Evolutionary conservation across 37 sponge, comb jelly and placozoan genomes (phyloP).

Genomic region (Aplysina aerophoba): DNA sequence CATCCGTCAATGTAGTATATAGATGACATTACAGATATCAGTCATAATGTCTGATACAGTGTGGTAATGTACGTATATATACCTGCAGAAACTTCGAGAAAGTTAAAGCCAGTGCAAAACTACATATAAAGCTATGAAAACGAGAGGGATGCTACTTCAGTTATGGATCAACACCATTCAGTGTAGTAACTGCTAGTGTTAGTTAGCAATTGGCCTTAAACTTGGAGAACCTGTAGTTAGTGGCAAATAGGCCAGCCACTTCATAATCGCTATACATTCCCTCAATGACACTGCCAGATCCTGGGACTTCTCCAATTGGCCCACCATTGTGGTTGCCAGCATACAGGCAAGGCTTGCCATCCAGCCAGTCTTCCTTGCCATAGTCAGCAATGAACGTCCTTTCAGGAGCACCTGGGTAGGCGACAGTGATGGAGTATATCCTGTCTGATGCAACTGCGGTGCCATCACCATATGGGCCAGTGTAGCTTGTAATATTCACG

Average conservation of each 20-base stretch:
- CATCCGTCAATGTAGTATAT: too few relatives aligned
- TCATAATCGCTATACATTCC: conserved; percentile 50
- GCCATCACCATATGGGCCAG: neutral
- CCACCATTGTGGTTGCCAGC: conserved; percentile 69
- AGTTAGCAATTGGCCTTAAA: conserved; percentile 23
- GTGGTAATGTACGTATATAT: too few relatives aligned
- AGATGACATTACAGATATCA: too few relatives aligned
- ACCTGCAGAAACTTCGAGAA: too few relatives aligned
- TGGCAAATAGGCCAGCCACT: conserved; percentile 20
- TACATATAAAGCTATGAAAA: too few relatives aligned
- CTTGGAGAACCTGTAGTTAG: conserved; percentile 23
- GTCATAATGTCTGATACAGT: too few relatives aligned
- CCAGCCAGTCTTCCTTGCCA: conserved; percentile 47
- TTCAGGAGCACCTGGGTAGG: conserved; percentile 4
- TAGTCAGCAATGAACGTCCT: conserved; percentile 61
- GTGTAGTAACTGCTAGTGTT: too few relatives aligned
- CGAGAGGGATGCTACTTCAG: too few relatives aligned
- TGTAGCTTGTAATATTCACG: conserved; percentile 38
- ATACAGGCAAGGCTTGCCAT: conserved; percentile 58
- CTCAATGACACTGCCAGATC: conserved; percentile 54
- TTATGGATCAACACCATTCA: too few relatives aligned
- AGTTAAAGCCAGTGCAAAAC: too few relatives aligned
- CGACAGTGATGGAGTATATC: conserved; percentile 52
- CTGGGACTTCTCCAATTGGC: neutral
- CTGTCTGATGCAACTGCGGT: neutral